Evolutionary conservation across 2,113 vertebrate genomes (phyloP).

Genomic region (Haemorhous mexicanus): DNA sequence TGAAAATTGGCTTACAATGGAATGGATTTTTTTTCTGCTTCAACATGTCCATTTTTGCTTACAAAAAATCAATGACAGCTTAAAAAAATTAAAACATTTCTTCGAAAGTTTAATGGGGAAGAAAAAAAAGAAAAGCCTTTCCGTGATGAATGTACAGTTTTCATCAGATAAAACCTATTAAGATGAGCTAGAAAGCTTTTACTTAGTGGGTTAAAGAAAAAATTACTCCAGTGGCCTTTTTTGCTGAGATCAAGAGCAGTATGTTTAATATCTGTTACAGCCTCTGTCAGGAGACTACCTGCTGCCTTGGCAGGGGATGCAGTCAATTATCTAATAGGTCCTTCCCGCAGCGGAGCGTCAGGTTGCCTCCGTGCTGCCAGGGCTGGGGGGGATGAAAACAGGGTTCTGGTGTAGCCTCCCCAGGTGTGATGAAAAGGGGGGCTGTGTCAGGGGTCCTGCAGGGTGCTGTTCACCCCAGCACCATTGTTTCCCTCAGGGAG

Average conservation of each 20-base stretch:
- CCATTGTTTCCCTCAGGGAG: neutral
- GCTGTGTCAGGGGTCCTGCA: accelerated
- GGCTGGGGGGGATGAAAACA: neutral
- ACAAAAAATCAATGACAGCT: conserved; percentile 49
- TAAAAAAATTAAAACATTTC: conserved; percentile 52
- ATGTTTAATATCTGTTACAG: conserved; percentile 49
- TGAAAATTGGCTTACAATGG: neutral
- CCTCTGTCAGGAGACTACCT: conserved; percentile 28
- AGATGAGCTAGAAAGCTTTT: conserved; percentile 56
- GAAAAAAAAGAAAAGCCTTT: conserved; percentile 6
- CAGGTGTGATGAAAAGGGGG: neutral
- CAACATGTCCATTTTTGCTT: conserved; percentile 44
- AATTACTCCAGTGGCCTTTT: conserved; percentile 34
- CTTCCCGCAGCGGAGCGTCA: neutral
- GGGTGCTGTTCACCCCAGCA: neutral
- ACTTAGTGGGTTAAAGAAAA: conserved; percentile 44
- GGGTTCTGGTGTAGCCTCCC: neutral
- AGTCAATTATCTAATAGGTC: conserved; percentile 51
- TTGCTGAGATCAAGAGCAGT: conserved; percentile 43
- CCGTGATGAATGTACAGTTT: conserved; percentile 5
- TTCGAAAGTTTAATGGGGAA: conserved; percentile 38
- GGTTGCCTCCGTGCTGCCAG: neutral
- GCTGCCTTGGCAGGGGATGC: conserved; percentile 24
- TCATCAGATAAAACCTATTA: conserved; percentile 58
- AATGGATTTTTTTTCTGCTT: conserved; percentile 33